Conservation (phyloP, 2,113 vertebrate genomes). For the Entomyzon cyanotis region DNA sequence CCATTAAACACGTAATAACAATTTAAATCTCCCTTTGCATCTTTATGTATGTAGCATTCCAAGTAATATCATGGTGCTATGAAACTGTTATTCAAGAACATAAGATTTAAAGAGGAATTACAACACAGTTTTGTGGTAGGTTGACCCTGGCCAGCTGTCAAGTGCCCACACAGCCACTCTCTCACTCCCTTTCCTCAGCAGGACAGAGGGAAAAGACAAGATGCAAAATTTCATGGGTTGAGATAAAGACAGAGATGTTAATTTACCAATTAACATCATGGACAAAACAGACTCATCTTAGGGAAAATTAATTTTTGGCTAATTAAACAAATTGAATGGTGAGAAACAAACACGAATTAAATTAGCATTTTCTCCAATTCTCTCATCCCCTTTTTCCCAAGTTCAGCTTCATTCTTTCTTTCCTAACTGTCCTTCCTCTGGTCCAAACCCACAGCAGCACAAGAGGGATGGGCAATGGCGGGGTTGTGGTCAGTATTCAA, state of each 20-base stretch:
- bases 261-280: neutral
- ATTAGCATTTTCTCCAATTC: neutral
- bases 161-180: neutral
- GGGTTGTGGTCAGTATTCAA: neutral
- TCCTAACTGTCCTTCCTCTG: neutral
- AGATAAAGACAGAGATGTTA: neutral
- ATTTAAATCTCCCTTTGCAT: neutral
- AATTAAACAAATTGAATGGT: neutral
- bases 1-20: neutral
- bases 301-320: neutral
- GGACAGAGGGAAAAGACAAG: neutral
- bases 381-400: fast-evolving
- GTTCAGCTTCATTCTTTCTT: neutral
- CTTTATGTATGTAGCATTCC: neutral
- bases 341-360: neutral
- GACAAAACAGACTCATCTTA: neutral
- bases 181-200: neutral
- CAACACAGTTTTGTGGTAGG: neutral
- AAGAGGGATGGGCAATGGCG: neutral
- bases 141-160: neutral
- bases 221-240: neutral
- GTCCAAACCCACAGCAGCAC: neutral
- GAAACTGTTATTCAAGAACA: neutral
- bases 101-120: neutral
- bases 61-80: neutral